Percentiles rank a stretch among this genome's conserved stretches.
phyloP scores from a whole-genome alignment of 2,113 vertebrate species.

The Polypterus senegalus region DNA sequence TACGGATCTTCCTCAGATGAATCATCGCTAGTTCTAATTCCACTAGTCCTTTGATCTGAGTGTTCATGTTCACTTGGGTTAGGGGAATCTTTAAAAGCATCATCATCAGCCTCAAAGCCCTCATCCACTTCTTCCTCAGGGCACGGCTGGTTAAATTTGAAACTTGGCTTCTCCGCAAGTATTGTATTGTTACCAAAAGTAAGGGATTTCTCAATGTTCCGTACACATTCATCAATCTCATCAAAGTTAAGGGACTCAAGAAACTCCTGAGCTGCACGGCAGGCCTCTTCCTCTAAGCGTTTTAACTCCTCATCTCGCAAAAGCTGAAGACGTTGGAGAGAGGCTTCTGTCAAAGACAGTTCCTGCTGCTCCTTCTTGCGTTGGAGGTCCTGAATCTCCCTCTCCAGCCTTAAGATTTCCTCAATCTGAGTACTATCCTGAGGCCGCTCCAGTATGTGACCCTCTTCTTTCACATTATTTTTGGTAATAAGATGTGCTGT shows the following conservation, averaged over 20 bases:
- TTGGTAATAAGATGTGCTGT: slow-evolving; percentile 32
- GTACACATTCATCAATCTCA: slow-evolving; percentile 91
- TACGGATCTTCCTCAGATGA: slow-evolving; percentile 95
- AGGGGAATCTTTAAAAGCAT: slow-evolving; percentile 88
- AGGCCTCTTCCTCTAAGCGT: slow-evolving; percentile 82
- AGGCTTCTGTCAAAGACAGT: slow-evolving; percentile 75
- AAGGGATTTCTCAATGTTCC: slow-evolving; percentile 82
- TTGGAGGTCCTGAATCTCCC: slow-evolving; percentile 83
- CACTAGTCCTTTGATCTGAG: slow-evolving; percentile 89
- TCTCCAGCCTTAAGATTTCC: slow-evolving; percentile 87
- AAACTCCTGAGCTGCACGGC: slow-evolving; percentile 87
- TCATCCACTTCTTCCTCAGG: slow-evolving; percentile 83
- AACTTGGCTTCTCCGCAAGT: slow-evolving; percentile 40
- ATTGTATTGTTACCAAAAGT: slow-evolving; percentile 30
- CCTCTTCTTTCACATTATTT: slow-evolving; percentile 35
- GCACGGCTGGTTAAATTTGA: slow-evolving; percentile 66
- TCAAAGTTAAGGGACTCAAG: slow-evolving; percentile 88
- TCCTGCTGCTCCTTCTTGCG: slow-evolving; percentile 86
- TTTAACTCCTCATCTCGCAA: slow-evolving; percentile 79
- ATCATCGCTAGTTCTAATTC: slow-evolving; percentile 89
- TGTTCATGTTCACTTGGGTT: slow-evolving; percentile 92
- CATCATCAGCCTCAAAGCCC: slow-evolving; percentile 85
- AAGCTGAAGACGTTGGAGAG: slow-evolving; percentile 68
- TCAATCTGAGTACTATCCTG: slow-evolving; percentile 83
- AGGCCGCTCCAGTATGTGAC: slow-evolving; percentile 37